Conservation (phyloP, 2,113 vertebrate genomes). For the Microcebus tavaratra region DNA sequence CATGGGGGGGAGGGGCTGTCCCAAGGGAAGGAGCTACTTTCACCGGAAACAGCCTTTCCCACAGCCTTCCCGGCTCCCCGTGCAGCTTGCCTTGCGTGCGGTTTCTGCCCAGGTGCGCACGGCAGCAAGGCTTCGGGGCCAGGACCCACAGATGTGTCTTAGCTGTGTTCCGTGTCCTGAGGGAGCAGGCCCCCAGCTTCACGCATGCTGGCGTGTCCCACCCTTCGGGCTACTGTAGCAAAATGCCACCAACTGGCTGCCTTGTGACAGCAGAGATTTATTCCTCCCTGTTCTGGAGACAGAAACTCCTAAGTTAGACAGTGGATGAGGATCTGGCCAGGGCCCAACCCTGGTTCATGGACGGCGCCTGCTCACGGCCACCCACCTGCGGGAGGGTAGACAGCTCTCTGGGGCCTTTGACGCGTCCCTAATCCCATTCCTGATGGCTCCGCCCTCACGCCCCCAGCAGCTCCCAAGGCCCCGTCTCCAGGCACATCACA, state of each 20-base stretch:
- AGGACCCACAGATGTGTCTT: rapidly evolving
- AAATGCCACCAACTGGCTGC: rapidly evolving
- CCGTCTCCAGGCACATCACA: not conserved
- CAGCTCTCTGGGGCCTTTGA: not conserved
- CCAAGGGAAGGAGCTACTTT: not conserved
- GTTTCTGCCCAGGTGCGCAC: not conserved
- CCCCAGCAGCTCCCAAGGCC: not conserved
- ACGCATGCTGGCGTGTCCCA: too few relatives aligned
- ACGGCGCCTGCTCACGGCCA: rapidly evolving
- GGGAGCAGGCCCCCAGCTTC: not conserved
- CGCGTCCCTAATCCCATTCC: rapidly evolving
- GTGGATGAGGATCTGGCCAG: rapidly evolving
- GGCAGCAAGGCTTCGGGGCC: not conserved
- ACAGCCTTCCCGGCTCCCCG: not conserved
- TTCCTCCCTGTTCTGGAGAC: not conserved
- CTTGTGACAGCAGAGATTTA: not conserved
- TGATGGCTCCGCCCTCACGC: too few relatives aligned
- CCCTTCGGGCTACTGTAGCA: too few relatives aligned
- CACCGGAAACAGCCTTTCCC: rapidly evolving
- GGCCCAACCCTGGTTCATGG: too few relatives aligned
- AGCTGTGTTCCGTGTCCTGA: rapidly evolving
- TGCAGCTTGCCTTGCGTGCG: rapidly evolving
- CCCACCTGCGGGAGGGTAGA: not conserved
- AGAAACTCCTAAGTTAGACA: not conserved
- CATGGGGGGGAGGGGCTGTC: not conserved